A percentile compares a stretch with the other conserved stretches of the same genome.
These are phyloP conservation scores for Nemotelus nigrinus DNA, from an alignment of 2,888 invertebrate genomes.

Conservation along the genomic window DNA sequence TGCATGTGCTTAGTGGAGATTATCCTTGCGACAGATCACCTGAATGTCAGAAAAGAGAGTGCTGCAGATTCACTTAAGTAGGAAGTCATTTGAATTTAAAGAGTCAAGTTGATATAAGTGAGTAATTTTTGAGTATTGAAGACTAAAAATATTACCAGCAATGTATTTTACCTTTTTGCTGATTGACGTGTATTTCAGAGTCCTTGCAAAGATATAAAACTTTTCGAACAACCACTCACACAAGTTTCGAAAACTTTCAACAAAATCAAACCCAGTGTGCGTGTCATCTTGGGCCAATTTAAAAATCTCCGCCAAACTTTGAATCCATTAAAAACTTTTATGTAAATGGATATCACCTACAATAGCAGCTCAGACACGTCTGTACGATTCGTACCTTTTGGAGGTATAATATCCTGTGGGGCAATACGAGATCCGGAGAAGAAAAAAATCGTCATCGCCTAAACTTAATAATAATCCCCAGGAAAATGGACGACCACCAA, in stretches of 20 bases:
- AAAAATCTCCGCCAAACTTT: conserved; percentile 49
- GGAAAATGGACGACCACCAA: conserved; percentile 36
- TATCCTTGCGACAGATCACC: conserved; percentile 26
- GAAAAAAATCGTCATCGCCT: conserved; percentile 42
- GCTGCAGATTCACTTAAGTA: no score
- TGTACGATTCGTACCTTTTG: conserved; percentile 25
- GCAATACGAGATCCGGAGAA: neutral
- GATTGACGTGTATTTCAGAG: no score
- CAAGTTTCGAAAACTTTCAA: no score
- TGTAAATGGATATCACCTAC: conserved; percentile 51
- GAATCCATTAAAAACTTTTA: conserved; percentile 52
- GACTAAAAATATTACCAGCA: no score
- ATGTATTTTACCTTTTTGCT: no score
- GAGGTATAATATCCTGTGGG: conserved; percentile 24
- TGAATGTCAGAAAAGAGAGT: neutral
- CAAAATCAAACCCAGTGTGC: no score
- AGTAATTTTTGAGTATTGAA: no score
- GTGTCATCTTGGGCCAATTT: conserved; percentile 18
- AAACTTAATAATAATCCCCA: conserved; percentile 50
- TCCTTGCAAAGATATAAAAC: no score
- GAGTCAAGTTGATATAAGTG: no score
- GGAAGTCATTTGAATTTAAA: no score
- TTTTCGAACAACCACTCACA: no score
- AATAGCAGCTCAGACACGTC: conserved; percentile 42
- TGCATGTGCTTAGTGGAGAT: conserved; percentile 32